phyloP scores from a whole-genome alignment of 2,797 vertebrate species.

The Melanotaenia maccullochi region DNA sequence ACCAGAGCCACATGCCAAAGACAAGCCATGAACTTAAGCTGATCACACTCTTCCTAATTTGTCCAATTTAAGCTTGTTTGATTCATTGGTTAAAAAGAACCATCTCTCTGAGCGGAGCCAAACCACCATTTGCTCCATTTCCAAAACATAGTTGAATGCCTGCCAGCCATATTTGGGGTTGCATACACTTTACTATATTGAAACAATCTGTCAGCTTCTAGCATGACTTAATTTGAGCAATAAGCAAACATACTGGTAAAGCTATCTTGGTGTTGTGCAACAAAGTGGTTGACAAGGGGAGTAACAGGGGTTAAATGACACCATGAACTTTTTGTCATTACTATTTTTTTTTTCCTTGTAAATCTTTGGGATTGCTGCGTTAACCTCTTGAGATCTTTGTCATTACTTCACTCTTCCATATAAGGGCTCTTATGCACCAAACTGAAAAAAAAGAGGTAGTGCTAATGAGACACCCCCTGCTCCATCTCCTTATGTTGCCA shows the following conservation, averaged over 20 bases:
- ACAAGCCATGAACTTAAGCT: slow-evolving; percentile 64
- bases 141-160: slow-evolving; percentile 75
- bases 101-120: slow-evolving; percentile 63
- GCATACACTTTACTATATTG: slow-evolving; percentile 58
- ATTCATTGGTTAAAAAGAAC: slow-evolving; percentile 65
- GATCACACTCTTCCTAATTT: slow-evolving; percentile 77
- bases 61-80: slow-evolving; percentile 68
- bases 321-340: slow-evolving; percentile 33
- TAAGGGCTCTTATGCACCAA: slow-evolving; percentile 2
- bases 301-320: slow-evolving; percentile 47
- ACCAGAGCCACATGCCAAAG: slow-evolving; percentile 57
- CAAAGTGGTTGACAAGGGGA: slow-evolving; percentile 55
- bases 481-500: neutral
- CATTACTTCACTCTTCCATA: slow-evolving; percentile 24
- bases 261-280: slow-evolving; percentile 49
- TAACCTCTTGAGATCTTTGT: slow-evolving; percentile 41
- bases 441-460: neutral
- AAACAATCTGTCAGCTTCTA: slow-evolving; percentile 78
- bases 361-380: slow-evolving; percentile 41
- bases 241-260: slow-evolving; percentile 50
- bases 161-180: slow-evolving; percentile 79
- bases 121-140: slow-evolving; percentile 69
- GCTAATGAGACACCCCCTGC: neutral
- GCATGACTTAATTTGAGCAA: slow-evolving; percentile 67
- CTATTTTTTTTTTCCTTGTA: slow-evolving; percentile 20